Base-by-base conservation (phyloP, 2,113 vertebrate species). In the Daboia siamensis region DNA sequence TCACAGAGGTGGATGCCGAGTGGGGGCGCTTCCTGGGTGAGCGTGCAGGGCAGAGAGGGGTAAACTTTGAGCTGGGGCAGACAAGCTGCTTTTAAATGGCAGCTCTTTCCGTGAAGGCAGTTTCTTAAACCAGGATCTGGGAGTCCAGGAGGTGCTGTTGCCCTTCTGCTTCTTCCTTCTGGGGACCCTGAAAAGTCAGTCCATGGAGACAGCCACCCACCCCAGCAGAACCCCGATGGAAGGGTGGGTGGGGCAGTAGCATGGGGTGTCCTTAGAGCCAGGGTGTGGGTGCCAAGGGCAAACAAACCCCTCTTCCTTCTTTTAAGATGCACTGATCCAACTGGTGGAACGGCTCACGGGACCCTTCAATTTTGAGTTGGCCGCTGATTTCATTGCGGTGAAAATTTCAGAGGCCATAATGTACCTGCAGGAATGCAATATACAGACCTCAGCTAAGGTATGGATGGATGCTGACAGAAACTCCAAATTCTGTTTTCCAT, bases 351-450 rank as follows among this genome's bases (percentile, higher is more conserved):
- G 98, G 91, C 93, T 99, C 90, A 97, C 98, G 90, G 98, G 98
- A 1, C 98, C 98, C 1, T 99, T 99, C 96, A 98, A 98, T 95
- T 97, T 99, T 91, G 98, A 99, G 96, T 96, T 98, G 64, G 98
- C 98, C 5, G 97, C 97, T 0, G 98, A 98, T 92, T 98, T 98
- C 48, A 98, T 99, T 69, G 97, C 98, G 7, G 97, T 98, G 90
- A 99, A 98, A 96, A 98, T 99, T 94, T 98, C 98, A 0, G 98
- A 99, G 93, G 98, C 97, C 52, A 97, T 99, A 93, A 98, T 98
- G 98, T 96, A 98, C 95, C 97, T 99, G 96, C 98, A 99, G 96
- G 98, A 99, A 93, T 98, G 98, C 96, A 98, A 98, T 33, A 95
- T 98, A 54, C 97, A 97, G 95, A 97, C 98, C 93, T 98, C 98